Base-by-base conservation (phyloP, 1,140 invertebrate genomes). In the Procambarus clarkii region DNA sequence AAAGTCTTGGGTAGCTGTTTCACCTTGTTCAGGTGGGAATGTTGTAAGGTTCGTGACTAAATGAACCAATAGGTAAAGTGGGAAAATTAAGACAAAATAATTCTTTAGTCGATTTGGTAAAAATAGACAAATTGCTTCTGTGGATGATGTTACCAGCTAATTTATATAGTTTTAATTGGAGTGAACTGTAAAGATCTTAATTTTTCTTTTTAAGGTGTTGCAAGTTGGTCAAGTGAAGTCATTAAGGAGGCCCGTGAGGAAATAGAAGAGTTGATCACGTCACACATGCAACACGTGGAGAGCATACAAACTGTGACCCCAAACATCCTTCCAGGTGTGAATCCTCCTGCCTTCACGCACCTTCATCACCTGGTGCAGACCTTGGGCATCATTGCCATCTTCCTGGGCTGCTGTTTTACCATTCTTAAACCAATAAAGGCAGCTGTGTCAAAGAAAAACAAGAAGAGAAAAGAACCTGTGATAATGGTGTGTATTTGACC, bases 401-500 rank as follows among this genome's bases (percentile, higher is more conserved):
- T 95, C 76, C 91, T 93, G n/a, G 94, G 94, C 45, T 94, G 94
- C 69, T 94, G 94, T 92, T 93, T 94, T 89, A 89, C 87, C 64
- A 93, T 94, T 13, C 86, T 95, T 13, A 94, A 94, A 90, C 94
- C 94, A 18, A 78, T 94, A 50, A 94, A 94, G 88, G 92, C 87
- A 18, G 84, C 93, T 11, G 92, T 92, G 89, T 90, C 93, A 44
- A 94, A 94, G 77, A 94, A 94, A 93, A 93, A 93, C 46, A 94
- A 94, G 80, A 94, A 94, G 92, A 94, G 94, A 86, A 94, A 94
- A 92, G 93, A 93, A 45, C 79, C 93, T 48, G 44, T 91, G n/a
- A 82, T 92, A 50, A 90, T 93, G 86, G 94, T 94, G 92, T 93
- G 92, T 76, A 50, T 44, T 2, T 54, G 8, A 13, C 50, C 13